Percentiles rank a stretch among this genome's conserved stretches.
phyloP scores from a whole-genome alignment of 92 coral and sea anemone genomes.

The Zoanthus sansibaricus region DNA sequence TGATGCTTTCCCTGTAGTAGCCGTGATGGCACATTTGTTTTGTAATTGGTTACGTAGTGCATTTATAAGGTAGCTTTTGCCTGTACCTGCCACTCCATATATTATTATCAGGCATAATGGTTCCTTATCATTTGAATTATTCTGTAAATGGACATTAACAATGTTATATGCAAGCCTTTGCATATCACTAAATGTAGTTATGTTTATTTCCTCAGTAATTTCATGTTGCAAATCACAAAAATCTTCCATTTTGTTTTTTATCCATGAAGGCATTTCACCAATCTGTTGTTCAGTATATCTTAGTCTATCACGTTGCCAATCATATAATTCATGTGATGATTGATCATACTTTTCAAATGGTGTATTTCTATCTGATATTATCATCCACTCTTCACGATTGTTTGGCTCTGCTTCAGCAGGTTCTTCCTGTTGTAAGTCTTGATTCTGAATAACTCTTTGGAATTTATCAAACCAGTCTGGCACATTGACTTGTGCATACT shows the following conservation, averaged over 20 bases:
- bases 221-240: slow-evolving; percentile 6
- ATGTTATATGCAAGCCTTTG: slow-evolving; percentile 78
- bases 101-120: slow-evolving; percentile 60
- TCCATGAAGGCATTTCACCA: slow-evolving; percentile 62
- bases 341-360: slow-evolving; percentile 54
- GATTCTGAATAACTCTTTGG: slow-evolving; percentile 50
- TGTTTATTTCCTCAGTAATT: slow-evolving; percentile 35
- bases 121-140: slow-evolving; percentile 38
- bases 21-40: slow-evolving; percentile 59
- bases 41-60: slow-evolving; percentile 52
- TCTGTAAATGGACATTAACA: slow-evolving; percentile 45
- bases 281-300: slow-evolving; percentile 51
- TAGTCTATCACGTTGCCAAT: slow-evolving; percentile 54
- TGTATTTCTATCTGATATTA: slow-evolving; percentile 56
- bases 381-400: slow-evolving; percentile 76
- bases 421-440: slow-evolving; percentile 36
- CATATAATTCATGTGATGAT: slow-evolving; percentile 23
- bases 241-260: slow-evolving; percentile 26
- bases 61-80: slow-evolving; percentile 54
- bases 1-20: slow-evolving; percentile 20
- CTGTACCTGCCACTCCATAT: slow-evolving; percentile 61
- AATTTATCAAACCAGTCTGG: slow-evolving; percentile 66
- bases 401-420: slow-evolving; percentile 16
- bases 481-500: slow-evolving; percentile 57
- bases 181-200: slow-evolving; percentile 65